Evolutionary conservation across 2,888 invertebrate genomes (phyloP), one percentile per base, ranked within the genome.

Genomic region (Clepsis dumicolana): DNA sequence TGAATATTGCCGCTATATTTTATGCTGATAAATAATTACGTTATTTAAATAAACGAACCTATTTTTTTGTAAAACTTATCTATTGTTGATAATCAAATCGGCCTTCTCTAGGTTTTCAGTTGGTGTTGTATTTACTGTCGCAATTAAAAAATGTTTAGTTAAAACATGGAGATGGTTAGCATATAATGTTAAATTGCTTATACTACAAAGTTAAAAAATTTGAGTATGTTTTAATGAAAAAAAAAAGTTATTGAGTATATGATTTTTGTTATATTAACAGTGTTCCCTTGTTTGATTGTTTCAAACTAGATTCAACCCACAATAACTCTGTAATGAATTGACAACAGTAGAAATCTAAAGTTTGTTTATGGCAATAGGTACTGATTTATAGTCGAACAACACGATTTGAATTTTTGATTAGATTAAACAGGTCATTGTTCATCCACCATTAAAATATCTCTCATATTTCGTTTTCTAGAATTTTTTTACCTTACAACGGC

Each of bases 1-100:
- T 24, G 25, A 29, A 29, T 29, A 56, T 16, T 25, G 41, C n/a
- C 8, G 35, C 16, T 59, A 59, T 41, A 41, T 59, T 59, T 16
- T n/a, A 59, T 59, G 24, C 24, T 59, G 57, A 75, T 77, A 72
- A 64, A 79, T 25, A 16, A 41, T 64, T 67, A 25, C 32, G 48
- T 18, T 66, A 62, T 66, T 57, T 50, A 56, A 64, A 62, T 35
- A 48, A 62, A 52, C 32, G 25, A 35, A 41, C 41, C 24, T 29
- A 65, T 65, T 61, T 57, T 29, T 61, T 54, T 65, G 61, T 64
- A 70, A 56, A 38, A 56, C 38, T 61, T 25, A 54, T 61, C 53
- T 70, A 59, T 66, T 70, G 21, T 48, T 48, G 48, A 48, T 12
- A 16, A 44, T 44, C 44, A 44, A 41, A 63, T 66, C 48, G 48